These are phyloP conservation scores for Esox masquinongy DNA, from an alignment of 2,797 vertebrate genomes.

Conservation along the genomic window DNA sequence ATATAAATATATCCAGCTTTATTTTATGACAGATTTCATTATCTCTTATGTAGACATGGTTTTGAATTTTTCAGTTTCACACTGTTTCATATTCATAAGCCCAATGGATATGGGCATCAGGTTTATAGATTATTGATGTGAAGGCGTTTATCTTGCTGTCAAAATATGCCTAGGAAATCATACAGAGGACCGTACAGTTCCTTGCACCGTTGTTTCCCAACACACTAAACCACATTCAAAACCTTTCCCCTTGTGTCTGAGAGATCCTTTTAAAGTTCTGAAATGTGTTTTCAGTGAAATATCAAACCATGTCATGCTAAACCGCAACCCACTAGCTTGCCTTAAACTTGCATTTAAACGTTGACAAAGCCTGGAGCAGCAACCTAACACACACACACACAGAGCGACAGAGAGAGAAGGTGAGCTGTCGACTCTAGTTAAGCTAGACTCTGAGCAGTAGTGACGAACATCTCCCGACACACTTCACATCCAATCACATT, in stretches of 20 bases:
- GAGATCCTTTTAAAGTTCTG: background rate
- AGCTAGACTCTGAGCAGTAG: constrained; percentile 51
- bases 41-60: too few relatives aligned
- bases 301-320: background rate
- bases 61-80: too few relatives aligned
- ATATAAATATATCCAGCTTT: too few relatives aligned
- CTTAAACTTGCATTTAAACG: background rate
- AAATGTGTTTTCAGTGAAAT: background rate
- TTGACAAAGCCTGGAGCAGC: background rate
- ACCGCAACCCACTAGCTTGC: background rate
- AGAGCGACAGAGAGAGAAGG: constrained; percentile 8
- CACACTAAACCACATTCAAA: background rate
- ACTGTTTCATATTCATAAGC: too few relatives aligned
- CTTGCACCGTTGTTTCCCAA: background rate
- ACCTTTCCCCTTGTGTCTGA: background rate
- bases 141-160: too few relatives aligned
- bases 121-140: too few relatives aligned
- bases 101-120: too few relatives aligned
- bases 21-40: too few relatives aligned
- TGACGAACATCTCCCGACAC: constrained; percentile 63
- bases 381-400: constrained; percentile 19
- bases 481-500: constrained; percentile 72
- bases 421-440: constrained; percentile 57
- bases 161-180: background rate
- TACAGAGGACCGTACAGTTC: background rate